Conservation (phyloP, 2,797 vertebrate species). For the Paratrypauchen microcephalus region DNA sequence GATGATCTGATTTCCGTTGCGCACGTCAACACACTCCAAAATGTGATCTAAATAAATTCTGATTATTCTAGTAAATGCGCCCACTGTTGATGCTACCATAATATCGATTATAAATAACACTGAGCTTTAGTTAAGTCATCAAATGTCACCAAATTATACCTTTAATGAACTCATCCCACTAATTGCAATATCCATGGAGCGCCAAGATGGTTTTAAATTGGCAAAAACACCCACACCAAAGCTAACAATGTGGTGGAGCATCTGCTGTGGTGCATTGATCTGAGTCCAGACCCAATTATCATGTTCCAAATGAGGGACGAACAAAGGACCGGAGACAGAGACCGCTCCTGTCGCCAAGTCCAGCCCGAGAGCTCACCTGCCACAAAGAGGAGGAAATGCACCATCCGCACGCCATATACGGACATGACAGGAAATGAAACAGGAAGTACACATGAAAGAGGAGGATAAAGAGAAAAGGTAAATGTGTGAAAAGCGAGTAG, state of each 20-base stretch:
- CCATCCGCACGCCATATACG: slow-evolving; percentile 37
- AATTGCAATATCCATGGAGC: slow-evolving; percentile 4
- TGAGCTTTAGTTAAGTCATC: neutral
- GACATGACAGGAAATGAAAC: slow-evolving; percentile 46
- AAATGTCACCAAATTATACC: neutral
- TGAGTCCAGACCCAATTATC: slow-evolving; percentile 70
- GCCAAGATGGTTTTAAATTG: neutral
- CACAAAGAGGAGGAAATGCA: slow-evolving; percentile 39
- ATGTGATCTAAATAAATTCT: no score
- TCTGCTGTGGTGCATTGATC: slow-evolving; percentile 62
- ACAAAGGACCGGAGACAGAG: slow-evolving; percentile 36
- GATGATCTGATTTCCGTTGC: no score
- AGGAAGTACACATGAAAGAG: slow-evolving; percentile 15
- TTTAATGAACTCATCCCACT: neutral
- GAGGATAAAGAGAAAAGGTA: slow-evolving; percentile 49
- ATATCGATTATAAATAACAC: neutral
- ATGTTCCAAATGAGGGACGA: slow-evolving; percentile 40
- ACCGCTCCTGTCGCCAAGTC: slow-evolving; percentile 47
- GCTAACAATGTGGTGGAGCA: slow-evolving; percentile 49
- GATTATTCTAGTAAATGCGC: no score
- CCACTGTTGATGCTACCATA: no score
- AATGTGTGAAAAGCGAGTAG: no score
- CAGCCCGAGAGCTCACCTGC: slow-evolving; percentile 62
- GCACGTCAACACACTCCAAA: no score
- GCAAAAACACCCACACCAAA: slow-evolving; percentile 20